Evolutionary conservation across 2,113 vertebrate species (phyloP).

Genomic region (Forbesichthys agassizii): DNA sequence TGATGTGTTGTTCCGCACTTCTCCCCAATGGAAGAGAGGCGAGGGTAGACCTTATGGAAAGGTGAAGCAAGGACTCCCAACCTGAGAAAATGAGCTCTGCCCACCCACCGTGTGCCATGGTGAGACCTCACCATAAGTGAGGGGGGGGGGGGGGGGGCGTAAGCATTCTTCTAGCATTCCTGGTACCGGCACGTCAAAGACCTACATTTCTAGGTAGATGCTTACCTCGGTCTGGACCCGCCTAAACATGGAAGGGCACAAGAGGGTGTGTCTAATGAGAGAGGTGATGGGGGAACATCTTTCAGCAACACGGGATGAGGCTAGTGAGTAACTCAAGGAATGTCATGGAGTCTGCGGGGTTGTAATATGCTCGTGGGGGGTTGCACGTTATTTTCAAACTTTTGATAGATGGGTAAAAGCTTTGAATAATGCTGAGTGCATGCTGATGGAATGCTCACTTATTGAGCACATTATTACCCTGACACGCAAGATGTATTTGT

Average conservation of each 20-base stretch:
- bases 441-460: too few species aligned
- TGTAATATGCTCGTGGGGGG: too few species aligned
- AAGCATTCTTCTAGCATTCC: conserved; percentile 62
- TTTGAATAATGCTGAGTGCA: too few species aligned
- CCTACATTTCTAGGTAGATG: conserved; percentile 5
- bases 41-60: neutral
- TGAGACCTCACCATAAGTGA: conserved; percentile 39
- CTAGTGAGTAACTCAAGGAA: neutral
- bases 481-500: too few species aligned
- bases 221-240: conserved; percentile 1
- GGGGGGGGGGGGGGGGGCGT: neutral
- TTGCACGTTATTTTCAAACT: too few species aligned
- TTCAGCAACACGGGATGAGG: neutral
- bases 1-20: conserved; percentile 15
- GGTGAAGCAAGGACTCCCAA: conserved; percentile 15
- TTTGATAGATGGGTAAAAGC: too few species aligned
- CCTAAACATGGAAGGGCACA: conserved; percentile 26
- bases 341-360: neutral
- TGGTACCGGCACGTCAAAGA: conserved; percentile 37
- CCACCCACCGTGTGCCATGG: conserved; percentile 15
- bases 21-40: neutral
- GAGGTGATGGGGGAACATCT: neutral
- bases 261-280: neutral
- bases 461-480: too few species aligned
- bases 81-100: conserved; percentile 14